Base-by-base conservation (phyloP, 2,888 invertebrate genomes). In the Sclerodermus sp. region DNA sequence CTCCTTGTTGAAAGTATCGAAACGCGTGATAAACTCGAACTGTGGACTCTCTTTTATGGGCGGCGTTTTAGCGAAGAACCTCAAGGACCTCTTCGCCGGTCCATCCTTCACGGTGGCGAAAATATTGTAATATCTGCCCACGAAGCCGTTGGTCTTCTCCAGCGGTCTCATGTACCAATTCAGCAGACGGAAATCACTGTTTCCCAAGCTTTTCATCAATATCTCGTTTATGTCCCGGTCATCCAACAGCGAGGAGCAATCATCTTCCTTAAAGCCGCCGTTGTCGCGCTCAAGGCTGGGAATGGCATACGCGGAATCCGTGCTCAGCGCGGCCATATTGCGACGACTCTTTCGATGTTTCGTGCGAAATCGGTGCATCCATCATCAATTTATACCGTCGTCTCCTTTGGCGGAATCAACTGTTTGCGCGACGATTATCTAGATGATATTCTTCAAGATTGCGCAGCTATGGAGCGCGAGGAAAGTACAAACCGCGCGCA, bases 61-160 rank as follows among this genome's bases (percentile, higher is more conserved):
- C 13, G 53, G 59, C 9, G 60, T 51, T 44, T 70, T 70, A 1
- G 52, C 67, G 47, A 70, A 70, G 51, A 70, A 68, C 2, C 23
- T 46, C 16, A 64, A 55, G 8, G 18, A 8, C 23, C 8, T 51
- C 36, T 36, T 38, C 32, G 40, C 40, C 16, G 23, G 12, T 2
- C 12, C 39, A 12, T 50, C 50, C 16, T 10, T 32, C 41, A 61
- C 57, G 4, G 39, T 54, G 12, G 64, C 53, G 0, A 32, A 23
- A 9, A 69, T 58, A 6, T 42, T 50, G 47, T 58, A 60, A 42
- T 69, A 69, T 12, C 45, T 50, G 3, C 69, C 70, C 18, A 68
- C 14, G 42, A 45, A 68, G 6, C 70, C 70, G 13, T 56, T 58
- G n/a, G 49, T 46, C 42, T 45, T 50, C 0, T 12, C 37, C 3